Conservation (phyloP, 2,113 vertebrate genomes). For the Poicephalus meyeri region DNA sequence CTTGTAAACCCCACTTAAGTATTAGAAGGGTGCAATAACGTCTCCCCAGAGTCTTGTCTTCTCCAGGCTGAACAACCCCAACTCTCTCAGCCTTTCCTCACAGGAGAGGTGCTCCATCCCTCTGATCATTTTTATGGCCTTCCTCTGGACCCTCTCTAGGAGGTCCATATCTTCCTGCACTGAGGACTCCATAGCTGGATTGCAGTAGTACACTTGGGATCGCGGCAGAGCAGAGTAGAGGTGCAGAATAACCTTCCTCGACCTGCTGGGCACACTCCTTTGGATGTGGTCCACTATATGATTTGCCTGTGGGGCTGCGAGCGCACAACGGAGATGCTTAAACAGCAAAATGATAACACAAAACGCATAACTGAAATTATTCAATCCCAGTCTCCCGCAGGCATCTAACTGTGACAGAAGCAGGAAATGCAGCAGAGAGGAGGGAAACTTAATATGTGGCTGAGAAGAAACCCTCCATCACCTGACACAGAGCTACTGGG, state of each 20-base stretch:
- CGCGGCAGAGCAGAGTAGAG: not conserved
- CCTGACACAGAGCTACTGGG: not conserved
- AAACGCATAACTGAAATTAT: not conserved
- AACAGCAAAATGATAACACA: not conserved
- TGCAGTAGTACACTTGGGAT: not conserved
- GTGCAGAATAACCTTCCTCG: not conserved
- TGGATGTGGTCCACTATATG: not conserved
- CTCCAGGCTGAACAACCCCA: not conserved
- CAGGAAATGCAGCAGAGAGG: rapidly evolving
- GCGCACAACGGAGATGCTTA: not conserved
- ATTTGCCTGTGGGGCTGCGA: not conserved
- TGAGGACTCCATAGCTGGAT: not conserved
- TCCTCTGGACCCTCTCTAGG: not conserved
- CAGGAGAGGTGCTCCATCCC: not conserved
- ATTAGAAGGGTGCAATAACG: not conserved
- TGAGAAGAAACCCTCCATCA: not conserved
- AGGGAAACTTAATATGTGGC: not conserved
- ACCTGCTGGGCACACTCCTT: not conserved
- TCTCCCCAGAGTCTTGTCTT: not conserved
- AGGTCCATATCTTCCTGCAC: not conserved
- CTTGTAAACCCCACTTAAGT: not conserved
- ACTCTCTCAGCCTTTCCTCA: not conserved
- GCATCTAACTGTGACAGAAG: not conserved
- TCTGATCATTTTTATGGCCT: not conserved
- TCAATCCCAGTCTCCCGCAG: not conserved